A percentile compares a stretch with the other conserved stretches of the same genome.
phyloP scores from a whole-genome alignment of 37 sponge, comb jelly and placozoan species.

The Corticium candelabrum region DNA sequence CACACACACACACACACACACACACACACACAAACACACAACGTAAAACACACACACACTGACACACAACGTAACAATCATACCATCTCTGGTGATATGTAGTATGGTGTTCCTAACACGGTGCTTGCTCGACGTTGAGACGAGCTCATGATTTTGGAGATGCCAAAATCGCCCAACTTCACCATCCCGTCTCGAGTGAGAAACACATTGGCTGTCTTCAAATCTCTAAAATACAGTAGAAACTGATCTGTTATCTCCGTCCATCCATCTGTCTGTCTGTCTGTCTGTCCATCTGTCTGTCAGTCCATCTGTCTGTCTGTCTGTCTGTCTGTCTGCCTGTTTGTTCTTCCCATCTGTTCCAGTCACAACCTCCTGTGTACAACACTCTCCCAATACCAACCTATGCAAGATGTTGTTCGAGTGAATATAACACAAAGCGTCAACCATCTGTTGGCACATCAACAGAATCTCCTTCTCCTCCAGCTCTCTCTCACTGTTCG shows the following conservation, averaged over 20 bases:
- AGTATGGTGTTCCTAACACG: conserved; percentile 90
- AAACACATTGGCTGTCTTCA: conserved; percentile 96
- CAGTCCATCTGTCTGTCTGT: no score
- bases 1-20: no score
- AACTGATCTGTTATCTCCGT: neutral
- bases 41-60: neutral
- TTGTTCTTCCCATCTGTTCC: neutral
- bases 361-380: neutral
- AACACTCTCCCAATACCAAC: conserved; percentile 22
- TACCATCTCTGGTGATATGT: conserved; percentile 97
- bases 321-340: no score
- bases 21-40: no score
- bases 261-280: no score
- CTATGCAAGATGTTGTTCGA: conserved; percentile 84
- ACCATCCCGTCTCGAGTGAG: conserved; percentile 80
- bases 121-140: conserved; percentile 71
- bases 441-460: conserved; percentile 89
- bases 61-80: conserved; percentile 18
- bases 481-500: conserved; percentile 33
- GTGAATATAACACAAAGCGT: conserved; percentile 83
- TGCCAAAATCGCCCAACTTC: conserved; percentile 96
- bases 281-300: no score
- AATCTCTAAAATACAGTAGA: conserved; percentile 50
- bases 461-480: conserved; percentile 64
- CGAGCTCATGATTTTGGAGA: conserved; percentile 73